These are phyloP conservation scores for Papilio dardanus DNA, from an alignment of 1,140 invertebrate genomes.

Conservation along the genomic window DNA sequence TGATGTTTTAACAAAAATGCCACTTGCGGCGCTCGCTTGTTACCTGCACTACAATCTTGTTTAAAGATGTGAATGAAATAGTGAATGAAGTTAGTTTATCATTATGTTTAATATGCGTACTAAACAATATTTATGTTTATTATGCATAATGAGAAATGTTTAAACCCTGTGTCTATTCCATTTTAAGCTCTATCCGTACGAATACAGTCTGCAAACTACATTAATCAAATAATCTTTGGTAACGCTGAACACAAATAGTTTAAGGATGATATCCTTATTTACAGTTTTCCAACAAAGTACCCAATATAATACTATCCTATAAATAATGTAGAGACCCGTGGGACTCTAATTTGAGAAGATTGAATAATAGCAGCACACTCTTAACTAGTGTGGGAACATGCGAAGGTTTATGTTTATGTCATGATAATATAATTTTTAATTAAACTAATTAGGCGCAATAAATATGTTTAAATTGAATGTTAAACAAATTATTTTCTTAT, in stretches of 20 bases:
- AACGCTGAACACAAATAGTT: not conserved
- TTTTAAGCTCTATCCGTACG: too few relatives aligned
- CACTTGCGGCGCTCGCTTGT: slow-evolving; percentile 7
- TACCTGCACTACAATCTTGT: slow-evolving; percentile 6
- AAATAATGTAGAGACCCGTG: slow-evolving; percentile 2
- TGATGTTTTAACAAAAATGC: slow-evolving; percentile 25
- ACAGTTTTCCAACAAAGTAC: not conserved
- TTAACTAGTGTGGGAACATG: not conserved
- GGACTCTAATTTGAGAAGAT: slow-evolving; percentile 6
- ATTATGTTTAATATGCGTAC: not conserved
- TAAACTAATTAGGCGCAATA: not conserved
- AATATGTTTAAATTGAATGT: not conserved
- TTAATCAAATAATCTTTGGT: too few relatives aligned
- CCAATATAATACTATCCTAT: not conserved
- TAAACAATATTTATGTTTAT: too few relatives aligned
- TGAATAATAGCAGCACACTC: not conserved
- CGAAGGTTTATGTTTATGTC: slow-evolving; percentile 6
- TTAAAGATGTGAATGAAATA: not conserved
- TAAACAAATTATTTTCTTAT: not conserved
- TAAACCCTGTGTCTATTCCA: too few relatives aligned
- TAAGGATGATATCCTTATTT: not conserved
- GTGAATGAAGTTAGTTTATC: not conserved
- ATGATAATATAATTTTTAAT: not conserved
- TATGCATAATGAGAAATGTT: too few relatives aligned
- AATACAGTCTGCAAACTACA: too few relatives aligned